Percentiles rank a stretch among this genome's conserved stretches.
These are phyloP conservation scores for Pandemis corylana DNA, from an alignment of 2,888 invertebrate genomes.

Conservation along the genomic window DNA sequence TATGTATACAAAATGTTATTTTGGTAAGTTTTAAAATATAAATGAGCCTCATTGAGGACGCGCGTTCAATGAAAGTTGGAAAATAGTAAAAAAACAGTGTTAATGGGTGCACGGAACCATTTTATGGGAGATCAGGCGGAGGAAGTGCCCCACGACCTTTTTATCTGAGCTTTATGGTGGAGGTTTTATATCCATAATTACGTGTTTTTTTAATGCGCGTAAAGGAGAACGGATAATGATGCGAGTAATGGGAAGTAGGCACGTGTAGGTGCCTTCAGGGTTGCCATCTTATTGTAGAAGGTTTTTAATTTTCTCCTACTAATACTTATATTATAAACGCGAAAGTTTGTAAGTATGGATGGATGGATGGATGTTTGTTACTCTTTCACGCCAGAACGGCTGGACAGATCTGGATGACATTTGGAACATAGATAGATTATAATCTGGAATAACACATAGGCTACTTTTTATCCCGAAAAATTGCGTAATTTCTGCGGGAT, in stretches of 20 bases:
- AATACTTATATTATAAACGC: too few relatives aligned
- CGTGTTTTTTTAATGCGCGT: conserved; percentile 69
- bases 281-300: not conserved
- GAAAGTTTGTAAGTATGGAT: too few relatives aligned
- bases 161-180: conserved; percentile 79
- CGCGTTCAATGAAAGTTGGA: conserved; percentile 76
- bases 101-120: conserved; percentile 72
- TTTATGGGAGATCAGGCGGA: conserved; percentile 73
- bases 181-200: conserved; percentile 83
- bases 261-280: conserved; percentile 46
- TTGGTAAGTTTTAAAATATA: conserved; percentile 75
- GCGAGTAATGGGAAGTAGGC: conserved; percentile 58
- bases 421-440: too few relatives aligned
- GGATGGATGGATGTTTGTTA: too few relatives aligned
- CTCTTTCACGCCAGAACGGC: too few relatives aligned
- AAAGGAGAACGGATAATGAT: conserved; percentile 70
- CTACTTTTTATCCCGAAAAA: too few relatives aligned
- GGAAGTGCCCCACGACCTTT: conserved; percentile 79
- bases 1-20: conserved; percentile 79
- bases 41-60: conserved; percentile 81
- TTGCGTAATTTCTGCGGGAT: too few relatives aligned
- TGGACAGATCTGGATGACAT: too few relatives aligned
- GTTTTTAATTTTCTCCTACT: not conserved
- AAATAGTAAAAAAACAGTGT: conserved; percentile 77
- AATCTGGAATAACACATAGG: too few relatives aligned